Base-by-base conservation (phyloP, 2,888 invertebrate species). In the Tiphia femorata region DNA sequence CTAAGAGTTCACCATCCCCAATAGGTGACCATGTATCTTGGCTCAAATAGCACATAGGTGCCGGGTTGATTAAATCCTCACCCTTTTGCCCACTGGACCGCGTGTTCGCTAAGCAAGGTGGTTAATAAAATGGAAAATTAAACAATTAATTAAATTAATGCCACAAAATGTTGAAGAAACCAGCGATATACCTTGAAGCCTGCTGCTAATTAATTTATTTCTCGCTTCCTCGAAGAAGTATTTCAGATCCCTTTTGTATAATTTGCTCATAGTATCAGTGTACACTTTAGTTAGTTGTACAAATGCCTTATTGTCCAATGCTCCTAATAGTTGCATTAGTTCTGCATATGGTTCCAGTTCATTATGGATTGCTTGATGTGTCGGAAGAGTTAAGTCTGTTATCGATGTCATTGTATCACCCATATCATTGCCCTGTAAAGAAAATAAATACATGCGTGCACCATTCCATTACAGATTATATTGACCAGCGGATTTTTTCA, bases 281-380 rank as follows among this genome's bases (percentile, higher is more conserved):
- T 97, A 97, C 37, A 92, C 93, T 84, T 91, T 92, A 43, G 91
- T 89, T 12, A 97, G 87, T 35, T 92, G 92, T 49, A 89, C 88
- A 84, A 94, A 97, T 0, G 93, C 91, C 77, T 91, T 91, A 51
- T 89, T 88, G 84, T 97, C 95, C 88, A 95, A 91, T 20, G 90
- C 90, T 84, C 94, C 94, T 49, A 94, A 88, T 92, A 97, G 94
- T 79, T 93, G 92, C 94, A 97, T 95, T 64, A 97, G 87, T 70
- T 95, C 94, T 23, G 93, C 91, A 81, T 96, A 97, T 14, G 93
- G 92, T 74, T 89, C 88, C 60, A 98, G 88, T 80, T 96, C 95
- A 53, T 90, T 89, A 85, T 97, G 97, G 69, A 95, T 92, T 41
- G 89, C 87, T 64, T 88, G 87, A 78, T 95, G 92, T 69, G 91